These are phyloP conservation scores for Acanthurus lineatus DNA, from an alignment of 2,797 vertebrate genomes.

Conservation along the genomic window DNA sequence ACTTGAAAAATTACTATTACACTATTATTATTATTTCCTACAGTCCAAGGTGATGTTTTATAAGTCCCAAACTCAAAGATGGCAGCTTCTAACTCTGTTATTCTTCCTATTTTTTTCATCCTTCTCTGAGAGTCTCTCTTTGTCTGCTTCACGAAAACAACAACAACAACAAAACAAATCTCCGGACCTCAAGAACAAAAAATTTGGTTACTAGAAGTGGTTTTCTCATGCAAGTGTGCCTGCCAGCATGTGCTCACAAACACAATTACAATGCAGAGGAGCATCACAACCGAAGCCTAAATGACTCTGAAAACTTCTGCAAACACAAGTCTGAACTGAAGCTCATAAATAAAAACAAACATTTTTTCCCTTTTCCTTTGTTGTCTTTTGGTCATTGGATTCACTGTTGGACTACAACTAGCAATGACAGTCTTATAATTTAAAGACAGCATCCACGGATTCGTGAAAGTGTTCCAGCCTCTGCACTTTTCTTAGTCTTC, in stretches of 20 bases:
- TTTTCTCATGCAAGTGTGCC: constrained; percentile 17
- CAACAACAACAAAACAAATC: constrained; percentile 18
- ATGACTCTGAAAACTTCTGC: neutral
- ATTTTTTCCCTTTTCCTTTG: neutral
- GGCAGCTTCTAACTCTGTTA: neutral
- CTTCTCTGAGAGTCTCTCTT: constrained; percentile 1
- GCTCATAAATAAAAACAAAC: neutral
- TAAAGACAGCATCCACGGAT: neutral
- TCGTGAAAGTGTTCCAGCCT: constrained; percentile 10
- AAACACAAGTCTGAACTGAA: constrained; percentile 19
- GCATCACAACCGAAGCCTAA: neutral
- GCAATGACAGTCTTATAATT: neutral
- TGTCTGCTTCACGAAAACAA: constrained; percentile 16
- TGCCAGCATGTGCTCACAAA: constrained; percentile 29
- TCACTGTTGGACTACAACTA: neutral
- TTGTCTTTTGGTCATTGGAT: neutral
- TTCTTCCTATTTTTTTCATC: neutral
- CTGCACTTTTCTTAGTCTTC: constrained; percentile 6
- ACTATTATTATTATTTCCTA: too few species aligned
- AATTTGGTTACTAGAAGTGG: constrained; percentile 44
- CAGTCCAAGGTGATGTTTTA: too few species aligned
- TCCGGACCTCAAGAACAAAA: constrained; percentile 29
- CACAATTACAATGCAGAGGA: constrained; percentile 12
- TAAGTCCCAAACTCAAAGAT: neutral
- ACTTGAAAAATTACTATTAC: too few species aligned